Percentiles rank a stretch among this genome's conserved stretches.
phyloP scores from a whole-genome alignment of 2,888 invertebrate genomes.

The Nebria brevicollis region DNA sequence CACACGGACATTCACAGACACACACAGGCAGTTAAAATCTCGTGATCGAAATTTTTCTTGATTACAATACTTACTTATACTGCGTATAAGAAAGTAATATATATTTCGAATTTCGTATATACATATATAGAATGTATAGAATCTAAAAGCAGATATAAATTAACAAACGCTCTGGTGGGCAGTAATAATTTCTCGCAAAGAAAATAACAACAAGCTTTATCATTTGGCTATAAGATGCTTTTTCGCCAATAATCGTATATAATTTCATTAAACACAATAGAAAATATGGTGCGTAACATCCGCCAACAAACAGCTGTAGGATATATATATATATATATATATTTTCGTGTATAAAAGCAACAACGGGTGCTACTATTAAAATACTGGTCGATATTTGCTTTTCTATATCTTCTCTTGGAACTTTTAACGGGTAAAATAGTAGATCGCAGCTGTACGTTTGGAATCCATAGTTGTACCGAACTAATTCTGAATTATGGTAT shows the following conservation, averaged over 20 bases:
- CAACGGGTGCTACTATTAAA: conserved; percentile 1
- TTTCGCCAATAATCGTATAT: conserved; percentile 44
- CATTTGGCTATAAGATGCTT: background rate
- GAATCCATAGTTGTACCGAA: background rate
- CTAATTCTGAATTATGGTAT: background rate
- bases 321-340: background rate
- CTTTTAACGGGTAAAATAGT: background rate
- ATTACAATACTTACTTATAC: no score
- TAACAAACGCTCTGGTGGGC: background rate
- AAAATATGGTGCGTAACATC: conserved; percentile 41
- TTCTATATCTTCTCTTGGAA: no score
- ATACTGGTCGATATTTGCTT: background rate
- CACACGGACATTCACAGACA: no score
- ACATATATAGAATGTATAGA: background rate
- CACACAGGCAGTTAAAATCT: no score
- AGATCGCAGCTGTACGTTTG: background rate
- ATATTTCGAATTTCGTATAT: no score
- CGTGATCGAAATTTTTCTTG: no score
- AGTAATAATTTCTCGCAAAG: background rate
- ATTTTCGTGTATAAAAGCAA: conserved; percentile 39
- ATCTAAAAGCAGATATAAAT: background rate
- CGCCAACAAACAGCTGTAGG: conserved; percentile 19
- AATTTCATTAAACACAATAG: conserved; percentile 45
- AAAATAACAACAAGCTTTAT: conserved; percentile 1
- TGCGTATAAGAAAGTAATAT: no score